These are phyloP conservation scores for Hylaeus anthracinus DNA, from an alignment of 1,140 invertebrate species.

Conservation along the genomic window DNA sequence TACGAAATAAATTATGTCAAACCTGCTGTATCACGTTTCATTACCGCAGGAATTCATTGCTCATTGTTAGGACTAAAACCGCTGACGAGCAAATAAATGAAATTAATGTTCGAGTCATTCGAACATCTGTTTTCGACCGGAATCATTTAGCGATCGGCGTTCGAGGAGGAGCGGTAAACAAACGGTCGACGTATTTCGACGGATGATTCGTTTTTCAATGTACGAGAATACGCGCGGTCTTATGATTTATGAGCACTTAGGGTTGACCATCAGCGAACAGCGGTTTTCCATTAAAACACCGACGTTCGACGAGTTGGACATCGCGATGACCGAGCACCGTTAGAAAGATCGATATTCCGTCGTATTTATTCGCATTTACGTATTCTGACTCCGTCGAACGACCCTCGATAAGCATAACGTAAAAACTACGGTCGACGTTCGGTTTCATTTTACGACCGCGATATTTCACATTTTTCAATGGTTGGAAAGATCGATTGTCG, in stretches of 20 bases:
- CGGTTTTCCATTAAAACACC: constrained; percentile 38
- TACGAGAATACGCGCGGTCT: background rate
- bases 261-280: constrained; percentile 17
- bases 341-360: constrained; percentile 15
- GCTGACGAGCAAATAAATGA: no score
- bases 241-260: constrained; percentile 1
- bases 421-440: constrained; percentile 1
- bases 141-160: no score
- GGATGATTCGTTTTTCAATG: background rate
- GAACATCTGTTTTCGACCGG: no score
- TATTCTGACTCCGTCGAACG: background rate
- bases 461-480: background rate
- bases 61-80: no score
- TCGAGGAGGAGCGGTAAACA: no score
- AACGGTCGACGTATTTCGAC: background rate
- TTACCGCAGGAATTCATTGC: no score
- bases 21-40: no score
- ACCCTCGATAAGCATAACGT: background rate
- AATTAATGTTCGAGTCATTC: no score
- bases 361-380: constrained; percentile 12
- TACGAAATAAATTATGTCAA: no score
- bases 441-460: constrained; percentile 26
- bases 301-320: background rate
- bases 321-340: constrained; percentile 3
- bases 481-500: background rate